Base-by-base conservation (phyloP, 2,797 vertebrate genomes). In the Taeniopygia guttata region DNA sequence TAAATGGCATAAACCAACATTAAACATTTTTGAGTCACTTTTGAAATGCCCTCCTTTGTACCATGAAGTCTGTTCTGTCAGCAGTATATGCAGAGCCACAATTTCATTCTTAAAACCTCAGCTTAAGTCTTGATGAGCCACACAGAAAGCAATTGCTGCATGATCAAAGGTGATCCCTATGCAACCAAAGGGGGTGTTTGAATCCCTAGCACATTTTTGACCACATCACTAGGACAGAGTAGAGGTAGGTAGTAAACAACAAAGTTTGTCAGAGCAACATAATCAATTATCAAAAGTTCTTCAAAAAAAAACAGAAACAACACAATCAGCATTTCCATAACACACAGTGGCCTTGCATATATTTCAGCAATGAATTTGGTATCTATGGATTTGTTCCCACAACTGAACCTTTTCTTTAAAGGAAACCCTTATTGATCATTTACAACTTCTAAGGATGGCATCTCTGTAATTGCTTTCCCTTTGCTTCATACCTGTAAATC, bases 401-500 rank as follows among this genome's bases (percentile, higher is more conserved):
- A 80, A 36, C 89, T 85, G 79, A 83, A 80, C 67, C 74, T 90
- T 94, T 83, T 87, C 87, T 91, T 95, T 94, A 84, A 62, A 95
- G 48, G 85, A 91, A 90, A 72, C 67, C 58, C 32, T 49, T 66
- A 30, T 73, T 36, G 69, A 78, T 52, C 27, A 90, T 42, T 90
- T 23, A 94, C 66, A 84, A 6, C 46, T 88, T 90, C 89, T 69
- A 81, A 45, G 87, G 62, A 94, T 4, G n/a, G 42, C 34, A 94
- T 12, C 51, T 93, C 89, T 90, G 62, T 2, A 60, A 89, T 90
- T 58, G 80, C 94, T 96, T 97, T 95, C 90, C 94, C 92, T 96
- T 96, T 81, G 89, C 95, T 97, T 93, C 97, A 97, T 97, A 99
- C 99, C 99, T 99, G 98, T 99, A 99, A 94, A 99, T 99, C 98